Evolutionary conservation across 2,113 vertebrate species (phyloP).

Genomic region (Hippocampus guttulatus): DNA sequence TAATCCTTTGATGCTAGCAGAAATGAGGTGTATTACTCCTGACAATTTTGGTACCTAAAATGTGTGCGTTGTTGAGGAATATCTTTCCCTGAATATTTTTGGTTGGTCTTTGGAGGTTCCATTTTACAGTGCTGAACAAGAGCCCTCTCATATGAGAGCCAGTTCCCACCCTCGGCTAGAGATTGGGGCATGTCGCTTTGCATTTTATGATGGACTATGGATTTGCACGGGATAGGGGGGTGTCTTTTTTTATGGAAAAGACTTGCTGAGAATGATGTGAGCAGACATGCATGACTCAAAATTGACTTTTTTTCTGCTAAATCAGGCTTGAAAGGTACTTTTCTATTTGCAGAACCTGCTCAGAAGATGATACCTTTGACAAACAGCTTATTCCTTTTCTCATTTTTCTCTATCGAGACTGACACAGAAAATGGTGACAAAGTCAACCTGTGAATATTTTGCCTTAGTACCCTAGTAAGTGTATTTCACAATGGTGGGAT

Average conservation of each 20-base stretch:
- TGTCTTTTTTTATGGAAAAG: constrained; percentile 32
- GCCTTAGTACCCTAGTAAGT: too few species aligned
- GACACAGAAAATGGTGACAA: too few species aligned
- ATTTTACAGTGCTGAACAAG: constrained; percentile 11
- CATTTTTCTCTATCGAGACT: too few species aligned
- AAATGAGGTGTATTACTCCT: not conserved
- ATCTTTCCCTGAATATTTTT: not conserved
- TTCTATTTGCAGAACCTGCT: not conserved
- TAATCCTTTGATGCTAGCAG: not conserved
- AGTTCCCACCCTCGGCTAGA: constrained; percentile 42
- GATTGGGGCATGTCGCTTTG: constrained; percentile 47
- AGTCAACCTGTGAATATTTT: too few species aligned
- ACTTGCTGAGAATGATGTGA: constrained; percentile 43
- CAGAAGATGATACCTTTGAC: not conserved
- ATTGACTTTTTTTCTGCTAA: constrained; percentile 30
- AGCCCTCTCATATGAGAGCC: constrained; percentile 26
- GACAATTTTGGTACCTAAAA: not conserved
- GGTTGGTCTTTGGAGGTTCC: constrained; percentile 21
- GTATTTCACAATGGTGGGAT: too few species aligned
- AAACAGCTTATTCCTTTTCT: not conserved
- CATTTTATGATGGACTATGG: constrained; percentile 43
- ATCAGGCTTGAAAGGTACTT: constrained; percentile 21
- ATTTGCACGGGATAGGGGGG: constrained; percentile 23
- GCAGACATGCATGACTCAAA: constrained; percentile 49
- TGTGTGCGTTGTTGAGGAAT: not conserved